Base-by-base conservation (phyloP, 2,113 vertebrate species). In the Lasiurus cinereus region DNA sequence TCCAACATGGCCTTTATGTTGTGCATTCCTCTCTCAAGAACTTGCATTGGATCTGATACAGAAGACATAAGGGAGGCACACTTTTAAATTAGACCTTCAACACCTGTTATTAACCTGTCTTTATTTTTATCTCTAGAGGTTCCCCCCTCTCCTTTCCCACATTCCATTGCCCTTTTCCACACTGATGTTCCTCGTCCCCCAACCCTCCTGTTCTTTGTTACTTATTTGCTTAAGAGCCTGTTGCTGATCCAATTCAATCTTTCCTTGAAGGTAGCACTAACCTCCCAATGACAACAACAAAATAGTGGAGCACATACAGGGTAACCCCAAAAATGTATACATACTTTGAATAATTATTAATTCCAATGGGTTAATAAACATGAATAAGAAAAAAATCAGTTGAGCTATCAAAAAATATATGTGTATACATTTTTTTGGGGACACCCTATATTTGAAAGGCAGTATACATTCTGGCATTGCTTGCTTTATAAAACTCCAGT, bases 71-170 rank as follows among this genome's bases (percentile, higher is more conserved):
- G 31, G 24, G 36, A 72, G 14, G n/a, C 46, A 11, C 12, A 12
- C 19, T 50, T 74, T 18, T 31, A n/a, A 66, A 52, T 11, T 5
- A 79, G 70, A 46, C 7, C 9, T 74, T 88, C 9, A 39, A 83
- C 10, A 36, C 52, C 52, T 94, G 5, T 90, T 78, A 69, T 13
- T 56, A 85, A 76, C 89, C 39, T 33, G 77, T 48, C 1, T 78
- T 10, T 43, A 16, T 54, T 91, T 27, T n/a, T 62, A 18, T 83
- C 12, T 90, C 62, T 22, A 46, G 2, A n/a, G 39, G 39, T 39
- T 0, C 5, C 19, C 36, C 4, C 0, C 11, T 0, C n/a, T 39
- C 39, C 39, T n/a, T 19, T 2, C 21, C 29, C 33, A 36, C 54
- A n/a, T 64, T 54, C 36, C 7, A 2, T 7, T 36, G 78, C 29